Percentiles rank a stretch among this genome's conserved stretches.
phyloP scores from a whole-genome alignment of 2,888 invertebrate genomes.

The Drosophila nigritarsus region DNA sequence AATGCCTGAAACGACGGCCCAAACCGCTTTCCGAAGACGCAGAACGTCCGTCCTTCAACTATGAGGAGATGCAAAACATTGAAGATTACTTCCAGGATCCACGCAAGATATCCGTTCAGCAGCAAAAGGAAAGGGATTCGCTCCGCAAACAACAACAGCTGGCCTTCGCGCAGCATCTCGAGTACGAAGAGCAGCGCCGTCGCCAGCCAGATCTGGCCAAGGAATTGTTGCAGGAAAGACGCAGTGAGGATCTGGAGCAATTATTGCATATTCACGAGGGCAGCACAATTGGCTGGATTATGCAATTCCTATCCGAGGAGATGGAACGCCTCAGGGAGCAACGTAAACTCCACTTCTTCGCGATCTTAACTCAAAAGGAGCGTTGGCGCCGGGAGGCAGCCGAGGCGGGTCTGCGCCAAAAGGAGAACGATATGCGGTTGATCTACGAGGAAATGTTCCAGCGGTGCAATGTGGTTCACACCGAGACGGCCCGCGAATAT shows the following conservation, averaged over 20 bases:
- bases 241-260: slow-evolving; percentile 67
- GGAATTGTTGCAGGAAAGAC: slow-evolving; percentile 77
- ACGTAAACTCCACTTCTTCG: slow-evolving; percentile 91
- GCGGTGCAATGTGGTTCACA: slow-evolving; percentile 85
- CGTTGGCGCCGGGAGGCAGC: slow-evolving; percentile 91
- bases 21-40: not conserved
- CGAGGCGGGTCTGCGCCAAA: slow-evolving; percentile 92
- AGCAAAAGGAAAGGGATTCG: rapidly evolving
- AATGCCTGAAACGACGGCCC: slow-evolving; percentile 67
- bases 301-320: slow-evolving; percentile 92
- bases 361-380: slow-evolving; percentile 91
- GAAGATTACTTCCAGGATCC: slow-evolving; percentile 19
- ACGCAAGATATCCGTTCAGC: rapidly evolving
- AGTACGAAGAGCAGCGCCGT: not conserved
- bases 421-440: slow-evolving; percentile 89
- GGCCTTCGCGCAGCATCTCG: slow-evolving; percentile 25
- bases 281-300: slow-evolving; percentile 89
- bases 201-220: slow-evolving; percentile 16
- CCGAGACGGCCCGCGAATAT: slow-evolving; percentile 88
- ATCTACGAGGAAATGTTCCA: slow-evolving; percentile 93
- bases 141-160: not conserved
- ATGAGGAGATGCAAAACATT: slow-evolving; percentile 19
- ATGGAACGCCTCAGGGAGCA: slow-evolving; percentile 91
- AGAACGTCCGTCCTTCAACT: slow-evolving; percentile 11
- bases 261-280: slow-evolving; percentile 90